Base-by-base conservation (phyloP, 2,888 invertebrate species). In the Mimas tiliae region DNA sequence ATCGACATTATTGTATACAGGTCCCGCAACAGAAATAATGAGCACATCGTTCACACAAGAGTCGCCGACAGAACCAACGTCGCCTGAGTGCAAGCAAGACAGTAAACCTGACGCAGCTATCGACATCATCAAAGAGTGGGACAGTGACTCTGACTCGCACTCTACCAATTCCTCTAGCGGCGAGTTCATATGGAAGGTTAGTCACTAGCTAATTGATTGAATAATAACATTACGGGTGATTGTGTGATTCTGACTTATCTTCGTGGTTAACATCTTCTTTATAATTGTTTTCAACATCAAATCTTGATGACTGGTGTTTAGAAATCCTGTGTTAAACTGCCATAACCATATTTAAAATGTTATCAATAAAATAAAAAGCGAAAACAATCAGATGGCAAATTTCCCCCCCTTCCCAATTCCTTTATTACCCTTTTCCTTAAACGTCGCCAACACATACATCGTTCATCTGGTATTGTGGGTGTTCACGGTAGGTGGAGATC, bases 131-230 rank as follows among this genome's bases (percentile, higher is more conserved):
- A 94, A 95, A 75, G 96, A 96, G 76, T 96, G 96, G 96, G 96
- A 96, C 80, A 96, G 95, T 85, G 95, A 95, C 74, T 95, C 94
- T 9, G 96, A 94, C 68, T 89, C 92, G 1, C 91, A 91, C 67
- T 95, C 95, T n/a, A 95, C 95, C 70, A 96, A 96, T 45, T 95
- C 95, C 8, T 96, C 96, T 7, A 96, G 96, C 70, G 96, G 96
- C 11, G 96, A 97, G 85, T 97, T 97, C 80, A 95, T 96, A 69
- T 97, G 96, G 96, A 96, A 96, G 95, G 96, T 96, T 48, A 78
- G 88, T 80, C 8, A 50, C 8, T 50, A 45, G 12, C 1, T 14
- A 12, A 45, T 14, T 9, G 19, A 50, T 19, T 6, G 4, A 58
- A 0, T 52, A 34, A 16, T 33, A 51, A 33, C 34, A n/a, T 0